Percentiles rank a stretch among this genome's conserved stretches.
Evolutionary conservation across 1,140 invertebrate species (phyloP).

Genomic region (Meloidogyne floridensis): DNA sequence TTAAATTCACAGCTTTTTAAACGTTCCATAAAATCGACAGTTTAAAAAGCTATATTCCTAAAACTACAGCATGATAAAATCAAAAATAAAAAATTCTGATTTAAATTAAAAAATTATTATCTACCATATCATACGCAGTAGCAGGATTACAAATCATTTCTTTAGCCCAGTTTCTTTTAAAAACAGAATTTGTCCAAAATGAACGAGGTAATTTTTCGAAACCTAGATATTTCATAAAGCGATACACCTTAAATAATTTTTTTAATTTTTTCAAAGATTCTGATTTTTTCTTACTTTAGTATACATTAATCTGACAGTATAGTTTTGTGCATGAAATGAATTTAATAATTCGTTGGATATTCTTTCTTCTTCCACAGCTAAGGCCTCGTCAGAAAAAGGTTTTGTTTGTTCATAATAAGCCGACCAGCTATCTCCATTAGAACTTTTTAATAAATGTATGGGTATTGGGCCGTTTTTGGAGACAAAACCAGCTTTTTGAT

Average conservation of each 20-base stretch:
- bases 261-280: not conserved
- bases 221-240: constrained; percentile 53
- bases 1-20: too few species aligned
- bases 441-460: constrained; percentile 71
- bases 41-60: too few species aligned
- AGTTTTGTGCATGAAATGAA: constrained; percentile 48
- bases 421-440: constrained; percentile 45
- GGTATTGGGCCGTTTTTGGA: constrained; percentile 72
- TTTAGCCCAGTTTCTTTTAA: constrained; percentile 53
- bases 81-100: too few species aligned
- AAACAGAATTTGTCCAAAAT: constrained; percentile 53
- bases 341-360: constrained; percentile 44
- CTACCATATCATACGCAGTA: constrained; percentile 52
- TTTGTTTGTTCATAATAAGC: constrained; percentile 50
- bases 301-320: constrained; percentile 49
- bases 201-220: constrained; percentile 49
- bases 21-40: too few species aligned
- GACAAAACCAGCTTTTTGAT: constrained; percentile 17
- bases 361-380: constrained; percentile 35
- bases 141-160: constrained; percentile 59
- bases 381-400: constrained; percentile 40
- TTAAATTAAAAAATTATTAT: not conserved
- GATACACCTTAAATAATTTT: constrained; percentile 45
- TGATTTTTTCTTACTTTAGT: constrained; percentile 32
- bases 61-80: too few species aligned